Base-by-base conservation (phyloP, 2,113 vertebrate species). In the Anhinga anhinga region DNA sequence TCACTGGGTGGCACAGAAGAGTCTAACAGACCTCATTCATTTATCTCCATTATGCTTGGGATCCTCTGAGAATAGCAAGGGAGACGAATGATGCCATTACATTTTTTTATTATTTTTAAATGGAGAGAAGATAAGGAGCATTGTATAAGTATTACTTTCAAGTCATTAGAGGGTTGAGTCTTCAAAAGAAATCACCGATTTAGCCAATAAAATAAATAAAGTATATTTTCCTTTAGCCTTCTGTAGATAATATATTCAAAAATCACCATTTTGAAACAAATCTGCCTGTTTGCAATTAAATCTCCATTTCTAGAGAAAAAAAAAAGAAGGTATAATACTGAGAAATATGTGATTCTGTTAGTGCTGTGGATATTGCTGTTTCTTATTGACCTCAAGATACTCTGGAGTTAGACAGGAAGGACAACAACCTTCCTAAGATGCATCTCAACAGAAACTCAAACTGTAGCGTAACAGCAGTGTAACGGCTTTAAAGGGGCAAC, bases 51-150 rank as follows among this genome's bases (percentile, higher is more conserved):
- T 97, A 95, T 69, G 77, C 50, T 66, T 77, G 52, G 49, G 88
- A 83, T 94, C 96, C 91, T 96, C 89, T 10, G 93, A 92, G 96
- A 95, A 94, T 42, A 88, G 91, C 90, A 67, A 79, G 92, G 89
- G 49, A 97, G 95, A 96, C 52, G 32, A 96, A 96, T 95, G 95
- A 89, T 89, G 66, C 95, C 88, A 80, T 97, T 97, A 96, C 58
- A 15, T 82, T 95, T 82, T 96, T 91, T 90, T 92, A 95, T 89
- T 94, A 89, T 96, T 91, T 95, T 96, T 81, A 96, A 94, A 85
- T 69, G 74, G 89, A 93, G 53, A 77, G 85, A 86, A 94, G 82
- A 80, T 82, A 83, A 85, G 84, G 36, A 95, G 25, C 80, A 76
- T 55, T 93, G 65, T 85, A 3, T 34, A 36, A 94, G 86, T 93